Evolutionary conservation across 2,113 vertebrate species (phyloP), one percentile per base, ranked within the genome.

Genomic region (Argyrosomus japonicus): DNA sequence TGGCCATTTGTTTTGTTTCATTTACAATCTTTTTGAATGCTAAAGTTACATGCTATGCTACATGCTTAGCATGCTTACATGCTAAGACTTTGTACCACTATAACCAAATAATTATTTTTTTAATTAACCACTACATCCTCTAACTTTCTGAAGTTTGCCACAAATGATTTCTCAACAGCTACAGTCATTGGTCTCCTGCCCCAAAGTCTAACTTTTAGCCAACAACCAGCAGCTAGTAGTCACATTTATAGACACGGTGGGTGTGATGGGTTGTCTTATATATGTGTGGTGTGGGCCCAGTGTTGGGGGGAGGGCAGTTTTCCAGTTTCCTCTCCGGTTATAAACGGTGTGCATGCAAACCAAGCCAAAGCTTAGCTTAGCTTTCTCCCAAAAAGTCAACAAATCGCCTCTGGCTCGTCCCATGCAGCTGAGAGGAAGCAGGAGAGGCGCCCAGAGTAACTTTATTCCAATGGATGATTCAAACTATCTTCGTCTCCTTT

Each of bases 351-450:
- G 27, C 27, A 19, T 47, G 50, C 43, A 40, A 6, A 9, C 36
- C 36, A 2, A 87, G 84, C 75, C 58, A 23, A 75, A 83, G 86
- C 81, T 80, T 88, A 82, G 83, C 75, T 79, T 88, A 85, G 77
- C 88, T 58, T 74, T 50, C n/a, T 13, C 18, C 40, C 54, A 11
- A 5, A 40, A 69, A 84, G 70, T 75, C 63, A 54, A 67, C 67
- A 60, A 54, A 50, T 40, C 43, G 48, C 62, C 61, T 65, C 83
- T 47, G 71, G 25, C 8, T 65, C 12, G 15, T 8, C 21, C n/a
- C 51, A 1, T 72, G 25, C 23, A 25, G 56, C 76, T 7, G 29
- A 43, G 54, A 32, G 1, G 36, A 51, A 74, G 71, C 54, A 13
- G 32, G 27, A 21, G 65, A 67, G 65, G 6, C 9, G 14, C 15